Conservation (phyloP, 2,113 vertebrate species). For the Siphamia tubifer region DNA sequence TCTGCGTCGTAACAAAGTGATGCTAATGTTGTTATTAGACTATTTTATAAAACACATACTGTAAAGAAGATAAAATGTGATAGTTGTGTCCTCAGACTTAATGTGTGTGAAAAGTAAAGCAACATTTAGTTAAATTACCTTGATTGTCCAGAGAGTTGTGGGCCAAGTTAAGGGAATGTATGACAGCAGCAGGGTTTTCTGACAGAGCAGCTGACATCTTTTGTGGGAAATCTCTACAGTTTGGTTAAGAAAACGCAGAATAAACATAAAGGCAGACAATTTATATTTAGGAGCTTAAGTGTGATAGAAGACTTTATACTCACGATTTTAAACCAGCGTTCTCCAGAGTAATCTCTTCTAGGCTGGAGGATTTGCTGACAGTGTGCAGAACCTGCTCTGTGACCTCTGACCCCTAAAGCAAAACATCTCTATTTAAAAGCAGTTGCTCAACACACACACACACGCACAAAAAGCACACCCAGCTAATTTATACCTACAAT, state of each 20-base stretch:
- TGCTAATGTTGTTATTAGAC: too few relatives aligned
- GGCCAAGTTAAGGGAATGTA: constrained; percentile 88
- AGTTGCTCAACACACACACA: background rate
- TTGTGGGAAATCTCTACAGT: constrained; percentile 87
- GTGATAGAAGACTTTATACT: constrained; percentile 14
- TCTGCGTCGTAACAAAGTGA: too few relatives aligned
- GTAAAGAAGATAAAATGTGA: too few relatives aligned
- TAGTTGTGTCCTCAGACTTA: too few relatives aligned
- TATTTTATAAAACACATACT: too few relatives aligned
- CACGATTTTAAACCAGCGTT: constrained; percentile 86
- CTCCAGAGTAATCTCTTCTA: constrained; percentile 89
- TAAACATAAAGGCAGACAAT: background rate
- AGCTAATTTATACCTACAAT: constrained; percentile 68
- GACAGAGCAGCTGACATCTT: constrained; percentile 88
- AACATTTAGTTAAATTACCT: constrained; percentile 66
- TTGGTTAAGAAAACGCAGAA: background rate
- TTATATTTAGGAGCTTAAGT: background rate
- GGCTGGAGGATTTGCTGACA: constrained; percentile 86
- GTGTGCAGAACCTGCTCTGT: constrained; percentile 88
- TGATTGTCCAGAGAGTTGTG: constrained; percentile 93
- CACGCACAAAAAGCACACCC: background rate
- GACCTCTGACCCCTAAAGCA: constrained; percentile 85
- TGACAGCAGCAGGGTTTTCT: constrained; percentile 88
- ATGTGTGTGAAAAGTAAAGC: background rate
- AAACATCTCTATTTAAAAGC: background rate